phyloP scores from a whole-genome alignment of 92 coral and sea anemone genomes.

The Zoanthus sansibaricus region DNA sequence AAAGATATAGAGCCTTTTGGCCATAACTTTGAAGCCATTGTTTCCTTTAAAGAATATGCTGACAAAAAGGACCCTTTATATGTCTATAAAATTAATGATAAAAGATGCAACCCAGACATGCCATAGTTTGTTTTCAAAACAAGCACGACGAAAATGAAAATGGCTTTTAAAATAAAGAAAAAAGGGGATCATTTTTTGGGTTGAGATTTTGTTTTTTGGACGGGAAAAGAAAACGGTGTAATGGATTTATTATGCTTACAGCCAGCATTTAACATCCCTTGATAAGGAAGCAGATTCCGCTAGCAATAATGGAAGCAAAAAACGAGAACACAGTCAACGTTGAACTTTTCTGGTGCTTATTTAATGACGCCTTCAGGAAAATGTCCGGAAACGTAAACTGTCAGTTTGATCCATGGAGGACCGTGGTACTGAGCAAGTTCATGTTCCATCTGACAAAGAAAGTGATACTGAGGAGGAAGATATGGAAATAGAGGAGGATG shows the following conservation, averaged over 20 bases:
- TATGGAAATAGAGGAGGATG: background rate
- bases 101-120: background rate
- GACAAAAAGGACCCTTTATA: background rate
- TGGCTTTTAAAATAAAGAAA: background rate
- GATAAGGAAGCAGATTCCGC: too few relatives aligned
- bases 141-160: background rate
- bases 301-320: too few relatives aligned
- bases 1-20: too few relatives aligned
- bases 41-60: background rate
- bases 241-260: background rate
- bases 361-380: too few relatives aligned
- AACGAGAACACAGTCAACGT: too few relatives aligned
- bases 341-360: too few relatives aligned
- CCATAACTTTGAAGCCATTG: constrained; percentile 1
- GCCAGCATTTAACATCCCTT: too few relatives aligned
- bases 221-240: background rate
- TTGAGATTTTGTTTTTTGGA: background rate
- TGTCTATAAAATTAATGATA: background rate
- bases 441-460: background rate
- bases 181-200: background rate
- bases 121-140: background rate
- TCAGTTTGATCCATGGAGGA: background rate
- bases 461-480: constrained; percentile 12
- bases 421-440: background rate
- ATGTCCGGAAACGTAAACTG: too few relatives aligned